A percentile compares a stretch with the other conserved stretches of the same genome.
Conservation (phyloP, 2,113 vertebrate genomes). For the Saimiri boliviensis region DNA sequence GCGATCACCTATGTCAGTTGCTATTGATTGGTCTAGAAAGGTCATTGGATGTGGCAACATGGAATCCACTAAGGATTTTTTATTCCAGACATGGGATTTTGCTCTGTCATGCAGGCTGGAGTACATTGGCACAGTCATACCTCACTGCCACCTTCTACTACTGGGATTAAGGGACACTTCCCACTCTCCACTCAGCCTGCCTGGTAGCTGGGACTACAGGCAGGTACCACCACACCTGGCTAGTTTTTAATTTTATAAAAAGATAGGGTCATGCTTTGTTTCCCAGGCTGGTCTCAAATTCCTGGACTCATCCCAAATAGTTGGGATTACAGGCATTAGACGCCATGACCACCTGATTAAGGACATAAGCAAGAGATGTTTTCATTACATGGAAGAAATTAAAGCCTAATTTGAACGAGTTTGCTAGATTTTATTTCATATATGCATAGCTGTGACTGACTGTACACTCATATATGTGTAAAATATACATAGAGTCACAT, state of each 20-base stretch:
- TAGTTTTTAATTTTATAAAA: no score
- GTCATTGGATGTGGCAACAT: not conserved
- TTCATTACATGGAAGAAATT: not conserved
- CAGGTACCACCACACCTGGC: no score
- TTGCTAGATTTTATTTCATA: not conserved
- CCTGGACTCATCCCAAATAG: no score
- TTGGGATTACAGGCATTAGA: no score
- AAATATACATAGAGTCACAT: not conserved
- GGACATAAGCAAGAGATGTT: not conserved
- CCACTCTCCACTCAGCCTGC: accelerated
- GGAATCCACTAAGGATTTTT: not conserved
- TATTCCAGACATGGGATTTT: no score
- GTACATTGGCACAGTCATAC: no score
- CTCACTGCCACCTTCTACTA: no score
- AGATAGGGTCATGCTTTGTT: no score
- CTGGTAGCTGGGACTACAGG: no score
- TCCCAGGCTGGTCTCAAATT: no score
- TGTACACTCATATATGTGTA: not conserved
- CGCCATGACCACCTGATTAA: not conserved
- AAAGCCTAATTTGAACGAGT: not conserved
- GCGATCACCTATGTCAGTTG: not conserved
- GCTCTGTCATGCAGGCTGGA: no score
- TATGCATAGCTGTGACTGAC: not conserved
- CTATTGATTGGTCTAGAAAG: not conserved
- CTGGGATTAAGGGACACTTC: no score